Percentiles rank a stretch among this genome's conserved stretches.
Evolutionary conservation across 2,113 vertebrate species (phyloP).

Genomic region (Pterocles gutturalis): DNA sequence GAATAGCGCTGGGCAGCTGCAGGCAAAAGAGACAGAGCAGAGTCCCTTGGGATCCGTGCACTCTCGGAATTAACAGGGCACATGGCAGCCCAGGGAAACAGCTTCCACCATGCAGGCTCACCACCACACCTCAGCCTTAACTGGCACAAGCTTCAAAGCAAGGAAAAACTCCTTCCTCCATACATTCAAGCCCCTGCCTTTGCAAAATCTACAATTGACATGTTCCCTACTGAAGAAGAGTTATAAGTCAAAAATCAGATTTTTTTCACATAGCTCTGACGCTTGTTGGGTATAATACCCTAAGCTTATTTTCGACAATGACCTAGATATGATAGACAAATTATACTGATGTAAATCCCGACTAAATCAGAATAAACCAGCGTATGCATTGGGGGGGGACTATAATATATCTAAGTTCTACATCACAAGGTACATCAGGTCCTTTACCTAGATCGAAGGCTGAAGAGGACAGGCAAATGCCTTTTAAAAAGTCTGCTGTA

Average conservation of each 20-base stretch:
- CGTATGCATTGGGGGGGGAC: too few relatives aligned
- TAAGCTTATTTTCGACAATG: background rate
- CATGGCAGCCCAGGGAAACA: background rate
- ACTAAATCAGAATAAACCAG: background rate
- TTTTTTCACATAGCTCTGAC: background rate
- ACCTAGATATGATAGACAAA: background rate
- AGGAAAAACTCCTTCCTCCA: background rate
- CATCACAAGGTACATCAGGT: background rate
- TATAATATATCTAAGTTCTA: background rate
- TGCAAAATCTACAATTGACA: background rate
- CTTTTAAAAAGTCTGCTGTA: background rate
- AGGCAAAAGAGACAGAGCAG: background rate
- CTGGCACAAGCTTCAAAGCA: background rate
- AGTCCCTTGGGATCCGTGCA: background rate
- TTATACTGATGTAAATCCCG: background rate
- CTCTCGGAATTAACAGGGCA: background rate
- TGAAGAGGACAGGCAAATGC: background rate
- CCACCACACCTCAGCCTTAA: background rate
- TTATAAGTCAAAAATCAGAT: background rate
- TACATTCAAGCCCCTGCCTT: background rate
- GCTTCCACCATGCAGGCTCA: accelerated
- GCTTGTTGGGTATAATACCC: background rate
- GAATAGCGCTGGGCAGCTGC: background rate
- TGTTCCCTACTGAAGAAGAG: background rate
- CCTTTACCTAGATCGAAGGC: background rate